A percentile compares a stretch with the other conserved stretches of the same genome.
Evolutionary conservation across 2,888 invertebrate genomes (phyloP).

Genomic region (Nezara viridula): DNA sequence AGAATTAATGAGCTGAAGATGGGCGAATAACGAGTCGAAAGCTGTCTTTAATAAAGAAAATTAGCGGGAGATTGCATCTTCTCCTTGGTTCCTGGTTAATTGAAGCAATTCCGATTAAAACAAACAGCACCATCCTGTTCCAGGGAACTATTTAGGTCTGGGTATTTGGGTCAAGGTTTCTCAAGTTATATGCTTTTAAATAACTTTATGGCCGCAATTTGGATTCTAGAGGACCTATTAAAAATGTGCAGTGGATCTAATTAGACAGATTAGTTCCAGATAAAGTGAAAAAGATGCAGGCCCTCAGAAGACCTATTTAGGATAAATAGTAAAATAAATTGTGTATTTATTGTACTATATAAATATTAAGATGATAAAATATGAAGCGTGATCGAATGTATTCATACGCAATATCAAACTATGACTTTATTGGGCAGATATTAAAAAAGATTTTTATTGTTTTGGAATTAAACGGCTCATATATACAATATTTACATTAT

Average conservation of each 20-base stretch:
- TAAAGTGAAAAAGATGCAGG: background rate
- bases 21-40: conserved; percentile 30
- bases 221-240: background rate
- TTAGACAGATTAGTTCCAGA: background rate
- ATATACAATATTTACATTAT: no score
- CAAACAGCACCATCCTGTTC: conserved; percentile 19
- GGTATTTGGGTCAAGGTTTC: background rate
- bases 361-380: no score
- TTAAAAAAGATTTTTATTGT: no score
- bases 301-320: background rate
- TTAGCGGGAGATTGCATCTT: background rate
- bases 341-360: no score
- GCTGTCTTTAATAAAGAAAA: background rate
- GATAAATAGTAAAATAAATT: no score
- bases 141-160: background rate
- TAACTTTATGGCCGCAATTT: background rate
- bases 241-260: background rate
- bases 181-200: background rate
- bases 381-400: no score
- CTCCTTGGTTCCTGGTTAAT: background rate
- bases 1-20: conserved; percentile 36
- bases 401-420: no score
- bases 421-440: no score
- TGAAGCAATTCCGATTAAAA: conserved; percentile 15
- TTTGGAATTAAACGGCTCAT: no score